Base-by-base conservation (phyloP, 2,888 invertebrate species). In the Pollenia labialis region DNA sequence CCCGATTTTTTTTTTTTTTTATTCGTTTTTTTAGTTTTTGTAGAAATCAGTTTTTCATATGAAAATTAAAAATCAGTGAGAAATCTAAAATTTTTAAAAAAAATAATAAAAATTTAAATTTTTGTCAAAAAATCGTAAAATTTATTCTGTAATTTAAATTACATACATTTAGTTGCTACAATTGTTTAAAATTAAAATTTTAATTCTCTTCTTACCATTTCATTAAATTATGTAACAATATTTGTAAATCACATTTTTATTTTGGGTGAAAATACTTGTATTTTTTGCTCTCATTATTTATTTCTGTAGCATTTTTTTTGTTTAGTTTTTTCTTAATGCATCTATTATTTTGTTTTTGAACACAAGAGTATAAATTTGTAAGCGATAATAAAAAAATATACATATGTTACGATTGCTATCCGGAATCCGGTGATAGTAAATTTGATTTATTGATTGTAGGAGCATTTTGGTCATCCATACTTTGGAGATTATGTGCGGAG, bases 401-500 rank as follows among this genome's bases (percentile, higher is more conserved):
- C 68, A 80, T 74, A 84, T 84, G 66, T 90, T 90, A 91, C 88
- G 86, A 91, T 89, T 90, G 88, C 90, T 91, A 91, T 86, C 91
- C 91, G 90, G 91, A 91, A 83, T 91, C 92, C 90, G 92, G 91
- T 87, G 91, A 92, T 91, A 91, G 92, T 90, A 91, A 91, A 91
- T 91, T 91, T 89, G 92, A 90, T 92, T 92, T 91, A 90, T 92
- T 92, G 90, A 91, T 90, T 90, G 92, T 92, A 90, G 91, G 85
- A 81, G 88, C 90, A 85, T 91, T 90, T 90, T 91, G 92, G 90
- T 92, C 92, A 90, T 92, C 91, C 90, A 91, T 90, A 89, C 90
- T 91, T 90, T 91, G 91, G 88, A 93, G 90, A 90, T 93, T 93
- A 89, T 92, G 91, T 88, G 92, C 91, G 83, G 93, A 93, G 91